These are phyloP conservation scores for Mohoua ochrocephala DNA, from an alignment of 2,113 vertebrate species.

Conservation along the genomic window DNA sequence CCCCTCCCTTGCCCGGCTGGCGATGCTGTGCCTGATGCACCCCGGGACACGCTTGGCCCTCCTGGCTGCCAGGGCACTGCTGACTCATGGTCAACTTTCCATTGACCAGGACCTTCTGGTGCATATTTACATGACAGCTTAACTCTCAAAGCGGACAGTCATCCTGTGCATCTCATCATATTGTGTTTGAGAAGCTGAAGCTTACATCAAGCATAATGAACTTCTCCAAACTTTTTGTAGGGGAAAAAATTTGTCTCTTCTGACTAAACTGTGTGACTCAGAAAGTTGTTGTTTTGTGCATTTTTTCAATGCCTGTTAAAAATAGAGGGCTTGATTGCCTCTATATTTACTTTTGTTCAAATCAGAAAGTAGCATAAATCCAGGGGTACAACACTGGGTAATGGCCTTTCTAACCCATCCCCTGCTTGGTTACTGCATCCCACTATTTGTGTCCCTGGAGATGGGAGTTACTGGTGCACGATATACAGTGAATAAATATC, in stretches of 20 bases:
- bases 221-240: background rate
- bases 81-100: fast-evolving
- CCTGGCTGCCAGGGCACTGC: background rate
- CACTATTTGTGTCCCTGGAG: background rate
- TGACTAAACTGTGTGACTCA: background rate
- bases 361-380: background rate
- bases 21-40: fast-evolving
- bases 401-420: background rate
- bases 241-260: background rate
- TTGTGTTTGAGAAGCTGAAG: background rate
- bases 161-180: background rate
- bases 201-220: background rate
- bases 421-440: background rate
- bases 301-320: background rate
- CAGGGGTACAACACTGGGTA: background rate
- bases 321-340: background rate
- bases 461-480: background rate
- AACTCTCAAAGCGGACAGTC: background rate
- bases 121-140: background rate
- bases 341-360: background rate
- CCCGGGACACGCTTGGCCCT: fast-evolving
- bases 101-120: fast-evolving
- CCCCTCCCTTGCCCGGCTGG: background rate
- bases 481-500: background rate
- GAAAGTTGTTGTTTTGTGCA: fast-evolving